Conservation (phyloP, 2,113 vertebrate genomes). For the Nerophis ophidion region DNA sequence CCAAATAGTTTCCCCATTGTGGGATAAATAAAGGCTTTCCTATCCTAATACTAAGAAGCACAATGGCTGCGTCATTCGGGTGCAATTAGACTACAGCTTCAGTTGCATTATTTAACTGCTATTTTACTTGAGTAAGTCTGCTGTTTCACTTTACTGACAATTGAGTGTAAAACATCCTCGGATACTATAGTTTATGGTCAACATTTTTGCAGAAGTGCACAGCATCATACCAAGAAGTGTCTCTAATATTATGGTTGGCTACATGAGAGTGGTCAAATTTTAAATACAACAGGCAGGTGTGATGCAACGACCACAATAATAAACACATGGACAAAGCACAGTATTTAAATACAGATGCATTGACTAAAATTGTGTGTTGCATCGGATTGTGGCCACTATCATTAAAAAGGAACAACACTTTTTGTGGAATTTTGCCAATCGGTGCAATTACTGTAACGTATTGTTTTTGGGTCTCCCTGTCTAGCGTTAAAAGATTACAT, state of each 20-base stretch:
- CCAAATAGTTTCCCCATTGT: too few species aligned
- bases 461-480: too few species aligned
- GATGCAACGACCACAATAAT: background rate
- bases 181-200: too few species aligned
- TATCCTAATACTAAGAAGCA: too few species aligned
- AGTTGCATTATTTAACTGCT: background rate
- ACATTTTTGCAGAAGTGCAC: background rate
- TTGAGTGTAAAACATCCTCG: too few species aligned
- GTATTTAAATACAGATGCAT: background rate
- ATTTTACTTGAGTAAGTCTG: too few species aligned
- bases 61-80: too few species aligned
- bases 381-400: background rate
- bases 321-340: background rate
- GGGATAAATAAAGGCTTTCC: too few species aligned
- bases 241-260: background rate
- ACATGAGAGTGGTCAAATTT: background rate
- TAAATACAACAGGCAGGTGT: background rate
- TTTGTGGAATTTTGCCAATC: background rate
- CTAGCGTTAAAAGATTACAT: too few species aligned
- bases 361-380: background rate
- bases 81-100: background rate
- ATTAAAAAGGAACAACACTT: background rate
- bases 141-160: too few species aligned
- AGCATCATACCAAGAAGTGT: background rate
- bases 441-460: too few species aligned